Conservation (phyloP, 2,797 vertebrate genomes). For the Adrianichthys oophorus region DNA sequence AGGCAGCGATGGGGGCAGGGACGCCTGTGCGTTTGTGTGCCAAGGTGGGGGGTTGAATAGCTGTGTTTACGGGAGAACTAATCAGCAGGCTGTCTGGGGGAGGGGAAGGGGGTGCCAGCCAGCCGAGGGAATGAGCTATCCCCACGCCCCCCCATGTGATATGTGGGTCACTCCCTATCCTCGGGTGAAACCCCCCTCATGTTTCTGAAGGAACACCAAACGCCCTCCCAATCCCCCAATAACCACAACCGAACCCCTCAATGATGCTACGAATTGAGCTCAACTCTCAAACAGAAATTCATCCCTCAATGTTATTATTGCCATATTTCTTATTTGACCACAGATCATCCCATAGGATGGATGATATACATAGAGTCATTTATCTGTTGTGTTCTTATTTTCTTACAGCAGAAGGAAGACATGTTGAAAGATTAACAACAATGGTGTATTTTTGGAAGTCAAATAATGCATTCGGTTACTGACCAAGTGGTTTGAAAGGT, state of each 20-base stretch:
- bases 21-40: constrained; percentile 23
- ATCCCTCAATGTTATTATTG: constrained; percentile 6
- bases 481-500: too few species aligned
- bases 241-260: constrained; percentile 46
- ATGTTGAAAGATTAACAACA: too few species aligned
- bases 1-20: constrained; percentile 3
- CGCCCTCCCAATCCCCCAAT: constrained; percentile 16
- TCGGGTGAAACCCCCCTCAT: constrained; percentile 51
- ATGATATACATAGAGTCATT: constrained; percentile 20
- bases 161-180: constrained; percentile 71
- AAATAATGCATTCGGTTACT: too few species aligned
- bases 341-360: constrained; percentile 22
- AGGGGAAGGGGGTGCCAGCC: constrained; percentile 39
- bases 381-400: constrained; percentile 11
- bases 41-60: constrained; percentile 28
- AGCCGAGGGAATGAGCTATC: constrained; percentile 28
- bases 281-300: constrained; percentile 12
- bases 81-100: constrained; percentile 45
- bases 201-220: constrained; percentile 32
- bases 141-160: constrained; percentile 30
- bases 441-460: too few species aligned
- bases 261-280: constrained; percentile 60
- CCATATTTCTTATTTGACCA: constrained; percentile 27
- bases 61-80: constrained; percentile 67
- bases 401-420: too few species aligned